A percentile compares a stretch with the other conserved stretches of the same genome.
These are phyloP conservation scores for Melanchra persicariae DNA, from an alignment of 2,888 invertebrate species.

Conservation along the genomic window DNA sequence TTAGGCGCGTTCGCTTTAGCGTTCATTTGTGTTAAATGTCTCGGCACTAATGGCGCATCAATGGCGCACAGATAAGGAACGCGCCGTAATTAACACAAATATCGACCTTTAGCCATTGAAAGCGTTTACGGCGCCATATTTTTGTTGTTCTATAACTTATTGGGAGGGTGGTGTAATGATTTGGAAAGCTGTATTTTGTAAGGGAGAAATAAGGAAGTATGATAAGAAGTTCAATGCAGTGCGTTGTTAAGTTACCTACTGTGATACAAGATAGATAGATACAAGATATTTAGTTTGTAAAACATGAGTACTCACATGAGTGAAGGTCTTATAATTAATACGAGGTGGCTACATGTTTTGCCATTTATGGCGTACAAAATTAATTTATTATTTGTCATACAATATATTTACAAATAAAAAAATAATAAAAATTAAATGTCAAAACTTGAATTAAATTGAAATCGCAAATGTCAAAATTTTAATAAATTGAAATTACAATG, in stretches of 20 bases:
- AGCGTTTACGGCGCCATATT: conserved; percentile 66
- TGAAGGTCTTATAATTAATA: too few relatives aligned
- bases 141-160: conserved; percentile 67
- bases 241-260: not conserved
- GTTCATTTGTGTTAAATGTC: conserved; percentile 77
- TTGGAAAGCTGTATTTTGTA: conserved; percentile 35
- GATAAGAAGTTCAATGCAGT: conserved; percentile 2
- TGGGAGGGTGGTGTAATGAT: conserved; percentile 47
- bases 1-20: conserved; percentile 61
- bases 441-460: too few relatives aligned
- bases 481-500: too few relatives aligned
- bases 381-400: too few relatives aligned
- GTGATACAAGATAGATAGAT: too few relatives aligned
- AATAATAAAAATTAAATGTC: too few relatives aligned
- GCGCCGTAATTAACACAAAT: conserved; percentile 74
- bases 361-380: too few relatives aligned
- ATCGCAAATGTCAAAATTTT: too few relatives aligned
- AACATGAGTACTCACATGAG: too few relatives aligned
- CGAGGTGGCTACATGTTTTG: too few relatives aligned
- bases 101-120: conserved; percentile 64
- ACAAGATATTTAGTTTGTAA: too few relatives aligned
- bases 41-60: conserved; percentile 75
- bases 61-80: conserved; percentile 75
- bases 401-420: too few relatives aligned
- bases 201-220: not conserved